phyloP scores from a whole-genome alignment of 1,140 invertebrate species.

The Glomeris maerens region DNA sequence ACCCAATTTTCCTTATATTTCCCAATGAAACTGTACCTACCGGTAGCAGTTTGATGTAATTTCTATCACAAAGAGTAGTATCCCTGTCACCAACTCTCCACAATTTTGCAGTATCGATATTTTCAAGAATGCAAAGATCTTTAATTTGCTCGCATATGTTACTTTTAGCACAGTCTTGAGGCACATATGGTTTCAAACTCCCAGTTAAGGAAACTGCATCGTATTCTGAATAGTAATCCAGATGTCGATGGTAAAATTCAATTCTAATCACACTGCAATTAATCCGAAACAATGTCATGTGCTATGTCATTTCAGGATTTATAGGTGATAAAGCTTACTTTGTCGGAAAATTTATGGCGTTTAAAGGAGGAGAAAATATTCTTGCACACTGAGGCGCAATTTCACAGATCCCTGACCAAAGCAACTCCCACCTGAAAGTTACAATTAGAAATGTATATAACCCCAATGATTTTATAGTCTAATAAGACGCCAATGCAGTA shows the following conservation, averaged over 20 bases:
- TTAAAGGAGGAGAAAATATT: conserved; percentile 58
- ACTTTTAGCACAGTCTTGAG: too few relatives aligned
- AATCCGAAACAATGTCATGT: background rate
- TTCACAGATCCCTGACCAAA: conserved; percentile 77
- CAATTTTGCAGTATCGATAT: background rate
- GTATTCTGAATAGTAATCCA: conserved; percentile 76
- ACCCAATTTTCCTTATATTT: too few relatives aligned
- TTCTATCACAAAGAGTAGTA: conserved; percentile 8
- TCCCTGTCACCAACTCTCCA: background rate
- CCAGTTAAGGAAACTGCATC: conserved; percentile 66
- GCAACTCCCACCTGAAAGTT: conserved; percentile 44
- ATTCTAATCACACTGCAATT: conserved; percentile 50
- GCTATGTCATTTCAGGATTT: background rate
- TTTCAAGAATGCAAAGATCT: too few relatives aligned
- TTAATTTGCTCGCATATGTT: too few relatives aligned
- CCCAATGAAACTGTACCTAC: too few relatives aligned
- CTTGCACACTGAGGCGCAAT: conserved; percentile 46
- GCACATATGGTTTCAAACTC: conserved; percentile 25
- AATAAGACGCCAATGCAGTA: background rate
- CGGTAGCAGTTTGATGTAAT: conserved; percentile 6
- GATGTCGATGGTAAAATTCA: conserved; percentile 64
- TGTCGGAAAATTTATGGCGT: conserved; percentile 42
- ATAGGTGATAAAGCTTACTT: conserved; percentile 37
- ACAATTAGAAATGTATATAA: conserved; percentile 2
- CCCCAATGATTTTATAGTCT: background rate